Percentiles rank a stretch among this genome's conserved stretches.
Conservation (phyloP, 2,888 invertebrate genomes). For the Heliconius ismenius region DNA sequence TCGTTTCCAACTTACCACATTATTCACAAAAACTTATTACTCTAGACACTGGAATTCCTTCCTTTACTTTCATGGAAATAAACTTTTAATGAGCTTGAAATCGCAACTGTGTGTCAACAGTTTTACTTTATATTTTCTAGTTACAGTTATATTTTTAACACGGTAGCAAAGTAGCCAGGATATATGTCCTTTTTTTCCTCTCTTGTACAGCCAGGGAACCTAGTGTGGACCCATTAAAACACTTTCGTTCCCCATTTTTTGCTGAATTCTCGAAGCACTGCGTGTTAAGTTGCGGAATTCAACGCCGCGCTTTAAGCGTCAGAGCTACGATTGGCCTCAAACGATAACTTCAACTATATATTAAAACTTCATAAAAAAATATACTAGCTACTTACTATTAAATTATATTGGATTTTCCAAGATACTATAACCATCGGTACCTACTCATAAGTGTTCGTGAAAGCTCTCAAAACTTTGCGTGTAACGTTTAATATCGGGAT, state of each 20-base stretch:
- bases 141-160: background rate
- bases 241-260: background rate
- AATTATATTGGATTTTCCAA: constrained; percentile 19
- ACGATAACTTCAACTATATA: too few relatives aligned
- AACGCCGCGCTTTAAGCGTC: background rate
- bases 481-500: constrained; percentile 48
- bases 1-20: constrained; percentile 46
- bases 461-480: constrained; percentile 46
- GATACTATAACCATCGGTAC: constrained; percentile 17
- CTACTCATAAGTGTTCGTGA: constrained; percentile 32
- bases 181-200: too few relatives aligned
- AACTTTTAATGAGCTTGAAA: constrained; percentile 49
- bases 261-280: background rate
- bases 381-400: background rate
- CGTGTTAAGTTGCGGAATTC: background rate
- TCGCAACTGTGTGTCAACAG: constrained; percentile 39
- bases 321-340: background rate
- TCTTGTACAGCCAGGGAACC: too few relatives aligned
- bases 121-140: constrained; percentile 15
- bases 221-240: too few relatives aligned
- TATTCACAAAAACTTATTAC: constrained; percentile 50
- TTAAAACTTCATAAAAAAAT: background rate
- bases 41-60: constrained; percentile 47
- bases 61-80: constrained; percentile 46
- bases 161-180: background rate